phyloP scores from a whole-genome alignment of 2,113 vertebrate genomes.

The Festucalex cinctus region DNA sequence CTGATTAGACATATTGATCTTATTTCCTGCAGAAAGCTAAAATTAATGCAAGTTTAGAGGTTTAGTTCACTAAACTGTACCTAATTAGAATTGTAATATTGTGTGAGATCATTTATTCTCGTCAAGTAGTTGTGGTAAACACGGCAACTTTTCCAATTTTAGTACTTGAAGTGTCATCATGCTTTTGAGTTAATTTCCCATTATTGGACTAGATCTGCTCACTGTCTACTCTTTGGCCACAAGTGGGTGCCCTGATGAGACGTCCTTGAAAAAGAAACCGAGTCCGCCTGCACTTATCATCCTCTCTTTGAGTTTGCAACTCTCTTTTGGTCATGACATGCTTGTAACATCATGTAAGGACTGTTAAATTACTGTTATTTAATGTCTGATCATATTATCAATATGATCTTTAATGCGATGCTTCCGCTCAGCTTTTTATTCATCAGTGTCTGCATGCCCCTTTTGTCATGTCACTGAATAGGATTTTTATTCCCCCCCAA shows the following conservation, averaged over 20 bases:
- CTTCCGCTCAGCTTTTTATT: conserved; percentile 15
- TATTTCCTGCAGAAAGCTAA: conserved; percentile 67
- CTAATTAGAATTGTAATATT: not conserved
- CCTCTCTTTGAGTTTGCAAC: not conserved
- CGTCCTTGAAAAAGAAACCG: conserved; percentile 43
- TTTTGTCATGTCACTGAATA: not conserved
- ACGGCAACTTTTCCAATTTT: conserved; percentile 8
- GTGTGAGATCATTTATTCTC: not conserved
- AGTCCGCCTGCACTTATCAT: conserved; percentile 18
- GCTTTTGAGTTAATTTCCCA: conserved; percentile 31
- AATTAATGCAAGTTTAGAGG: not conserved
- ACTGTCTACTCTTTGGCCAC: conserved; percentile 14
- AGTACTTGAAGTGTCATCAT: conserved; percentile 25
- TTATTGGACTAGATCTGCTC: conserved; percentile 25
- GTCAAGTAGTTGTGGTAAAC: not conserved
- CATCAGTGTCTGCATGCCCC: conserved; percentile 45
- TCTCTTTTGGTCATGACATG: not conserved
- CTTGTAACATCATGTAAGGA: not conserved
- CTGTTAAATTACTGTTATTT: not conserved
- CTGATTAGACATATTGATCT: conserved; percentile 76
- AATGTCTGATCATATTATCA: not conserved
- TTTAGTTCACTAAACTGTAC: not conserved
- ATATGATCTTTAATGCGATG: conserved; percentile 1
- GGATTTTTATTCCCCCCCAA: not conserved
- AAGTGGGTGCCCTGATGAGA: conserved; percentile 12